phyloP scores from a whole-genome alignment of 2,888 invertebrate genomes.

The Eilema griseolum region DNA sequence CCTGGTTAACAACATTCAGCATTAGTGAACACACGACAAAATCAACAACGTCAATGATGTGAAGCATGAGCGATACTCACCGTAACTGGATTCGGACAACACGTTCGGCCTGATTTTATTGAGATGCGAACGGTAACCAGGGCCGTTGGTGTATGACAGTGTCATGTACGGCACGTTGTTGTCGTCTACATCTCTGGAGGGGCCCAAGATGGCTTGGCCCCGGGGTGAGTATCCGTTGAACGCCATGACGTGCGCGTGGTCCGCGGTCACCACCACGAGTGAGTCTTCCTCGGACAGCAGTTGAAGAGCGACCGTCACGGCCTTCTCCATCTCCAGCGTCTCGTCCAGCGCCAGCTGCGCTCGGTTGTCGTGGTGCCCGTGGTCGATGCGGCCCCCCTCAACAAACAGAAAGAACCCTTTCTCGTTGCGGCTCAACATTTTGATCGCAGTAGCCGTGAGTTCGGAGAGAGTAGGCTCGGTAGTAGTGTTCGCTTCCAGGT shows the following conservation, averaged over 20 bases:
- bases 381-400: constrained; percentile 89
- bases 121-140: constrained; percentile 77
- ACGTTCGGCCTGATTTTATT: constrained; percentile 1
- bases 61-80: background rate
- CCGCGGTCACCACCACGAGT: constrained; percentile 91
- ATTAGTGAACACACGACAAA: background rate
- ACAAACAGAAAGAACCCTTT: constrained; percentile 92
- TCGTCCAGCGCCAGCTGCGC: constrained; percentile 89
- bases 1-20: background rate
- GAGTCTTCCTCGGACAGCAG: constrained; percentile 85
- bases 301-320: constrained; percentile 78
- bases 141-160: constrained; percentile 89
- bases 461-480: constrained; percentile 88
- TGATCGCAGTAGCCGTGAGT: constrained; percentile 87
- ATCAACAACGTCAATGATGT: background rate
- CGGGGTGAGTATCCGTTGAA: constrained; percentile 90
- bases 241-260: constrained; percentile 91
- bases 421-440: constrained; percentile 87
- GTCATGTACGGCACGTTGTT: constrained; percentile 87
- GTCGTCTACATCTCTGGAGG: constrained; percentile 72
- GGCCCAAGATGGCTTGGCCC: constrained; percentile 67
- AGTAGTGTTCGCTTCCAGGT: constrained; percentile 82
- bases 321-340: constrained; percentile 88
- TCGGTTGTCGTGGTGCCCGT: constrained; percentile 88
- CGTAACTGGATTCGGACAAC: background rate